Percentiles rank a stretch among this genome's conserved stretches.
Evolutionary conservation across 1,140 invertebrate species (phyloP).

Genomic region (Drosophila nebulosa): DNA sequence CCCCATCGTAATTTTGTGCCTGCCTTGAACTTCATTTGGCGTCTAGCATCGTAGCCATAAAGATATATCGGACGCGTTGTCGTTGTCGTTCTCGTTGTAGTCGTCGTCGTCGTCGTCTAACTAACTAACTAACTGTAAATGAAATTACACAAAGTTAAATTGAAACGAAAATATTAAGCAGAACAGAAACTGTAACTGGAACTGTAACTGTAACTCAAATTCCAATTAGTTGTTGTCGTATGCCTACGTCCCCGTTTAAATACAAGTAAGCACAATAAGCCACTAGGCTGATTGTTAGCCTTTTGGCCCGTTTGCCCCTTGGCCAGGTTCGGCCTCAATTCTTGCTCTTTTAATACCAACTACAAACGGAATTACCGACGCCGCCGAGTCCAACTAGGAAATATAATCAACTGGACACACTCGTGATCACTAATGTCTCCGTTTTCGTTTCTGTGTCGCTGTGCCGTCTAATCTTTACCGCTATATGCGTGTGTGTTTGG

Average conservation of each 20-base stretch:
- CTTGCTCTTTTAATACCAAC: background rate
- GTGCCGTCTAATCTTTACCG: background rate
- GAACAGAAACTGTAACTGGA: background rate
- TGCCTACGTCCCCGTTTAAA: constrained; percentile 67
- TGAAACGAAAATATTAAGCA: background rate
- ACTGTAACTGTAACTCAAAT: constrained; percentile 10
- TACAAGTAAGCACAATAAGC: constrained; percentile 51
- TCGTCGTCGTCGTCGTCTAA: background rate
- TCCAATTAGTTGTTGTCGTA: constrained; percentile 28
- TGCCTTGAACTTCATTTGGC: constrained; percentile 76
- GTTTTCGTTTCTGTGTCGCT: background rate
- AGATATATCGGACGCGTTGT: constrained; percentile 49
- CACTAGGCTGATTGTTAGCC: background rate
- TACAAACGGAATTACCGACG: constrained; percentile 24
- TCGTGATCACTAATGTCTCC: constrained; percentile 19
- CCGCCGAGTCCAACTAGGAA: constrained; percentile 12
- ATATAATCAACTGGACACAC: constrained; percentile 18
- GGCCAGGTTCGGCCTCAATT: no score
- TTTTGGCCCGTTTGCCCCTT: no score
- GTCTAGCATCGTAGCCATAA: constrained; percentile 63
- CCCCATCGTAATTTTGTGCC: constrained; percentile 20
- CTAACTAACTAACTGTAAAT: constrained; percentile 13
- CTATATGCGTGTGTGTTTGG: background rate
- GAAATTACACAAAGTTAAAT: constrained; percentile 1
- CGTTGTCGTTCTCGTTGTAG: background rate